Base-by-base conservation (phyloP, 37 sponge, comb jelly and placozoan species). In the Theonella swinhoei region DNA sequence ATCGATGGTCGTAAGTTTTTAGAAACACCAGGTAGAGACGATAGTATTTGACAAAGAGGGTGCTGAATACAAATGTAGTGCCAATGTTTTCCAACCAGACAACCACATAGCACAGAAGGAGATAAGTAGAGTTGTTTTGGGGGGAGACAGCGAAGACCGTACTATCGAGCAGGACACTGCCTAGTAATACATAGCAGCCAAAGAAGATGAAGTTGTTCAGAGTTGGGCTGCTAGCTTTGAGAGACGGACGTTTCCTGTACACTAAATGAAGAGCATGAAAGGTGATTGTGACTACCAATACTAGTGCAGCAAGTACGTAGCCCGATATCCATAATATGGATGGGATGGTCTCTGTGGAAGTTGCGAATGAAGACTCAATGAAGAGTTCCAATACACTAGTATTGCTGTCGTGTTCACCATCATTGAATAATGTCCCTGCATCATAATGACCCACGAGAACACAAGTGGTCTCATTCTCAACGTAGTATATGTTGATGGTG, bases 171-270 rank as follows among this genome's bases (percentile, higher is more conserved):
- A 74, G n/a, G 4, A 74, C 29, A 3, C 40, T 19, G 22, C 19
- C 25, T 3, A 74, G 25, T 5, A 30, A 23, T 4, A 74, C 4
- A 54, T 74, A 74, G 31, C 75, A 74, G 26, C 75, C 58, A 8
- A 74, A 24, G 30, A 74, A 74, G 5, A 74, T 74, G 75, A 74
- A 74, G 58, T 74, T 43, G 75, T 42, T 74, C 28, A 74, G 58
- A 14, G 40, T 19, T 24, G 43, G 75, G 42, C 75, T 74, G 58
- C 26, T 42, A 2, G 75, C 47, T n/a, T 74, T 74, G 25, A 74
- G 19, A 30, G 30, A 20, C 23, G 25, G 30, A 5, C 37, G 2
- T 14, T 23, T 11, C 24, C 25, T 43, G 9, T 30, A 30, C 5
- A 25, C 26, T 5, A 42, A 29, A 28, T 19, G 11, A 24, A 22